These are phyloP conservation scores for Variabilichromis moorii DNA, from an alignment of 2,113 vertebrate species.

Conservation along the genomic window DNA sequence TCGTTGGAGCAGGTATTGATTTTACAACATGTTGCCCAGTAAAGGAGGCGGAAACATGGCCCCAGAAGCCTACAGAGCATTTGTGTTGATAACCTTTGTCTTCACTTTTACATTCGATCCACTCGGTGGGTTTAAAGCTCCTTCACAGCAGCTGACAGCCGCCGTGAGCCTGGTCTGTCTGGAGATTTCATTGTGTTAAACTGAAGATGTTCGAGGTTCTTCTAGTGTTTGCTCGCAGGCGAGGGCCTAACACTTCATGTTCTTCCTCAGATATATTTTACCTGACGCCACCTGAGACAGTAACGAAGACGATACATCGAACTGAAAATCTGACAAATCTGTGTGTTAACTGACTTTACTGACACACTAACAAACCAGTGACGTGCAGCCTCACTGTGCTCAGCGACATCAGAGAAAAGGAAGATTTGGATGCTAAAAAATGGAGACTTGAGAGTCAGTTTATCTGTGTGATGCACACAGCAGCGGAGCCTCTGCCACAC, in stretches of 20 bases:
- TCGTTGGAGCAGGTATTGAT: neutral
- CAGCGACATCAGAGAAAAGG: neutral
- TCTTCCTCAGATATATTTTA: neutral
- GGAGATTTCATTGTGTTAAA: neutral
- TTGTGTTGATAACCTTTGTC: neutral
- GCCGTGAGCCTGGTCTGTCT: neutral
- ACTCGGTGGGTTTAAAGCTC: neutral
- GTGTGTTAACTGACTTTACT: neutral
- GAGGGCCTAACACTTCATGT: no score
- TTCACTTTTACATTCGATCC: neutral
- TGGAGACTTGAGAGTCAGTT: neutral
- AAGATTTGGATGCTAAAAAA: neutral
- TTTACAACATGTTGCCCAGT: neutral
- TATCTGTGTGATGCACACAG: neutral
- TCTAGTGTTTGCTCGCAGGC: neutral
- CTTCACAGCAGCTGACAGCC: neutral
- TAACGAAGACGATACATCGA: neutral
- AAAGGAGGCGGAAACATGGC: neutral
- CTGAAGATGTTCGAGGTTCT: neutral
- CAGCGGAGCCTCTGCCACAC: neutral
- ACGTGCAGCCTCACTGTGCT: neutral
- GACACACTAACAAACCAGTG: neutral
- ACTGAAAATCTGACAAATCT: neutral
- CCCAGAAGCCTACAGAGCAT: neutral
- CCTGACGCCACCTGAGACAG: neutral